Evolutionary conservation across 2,797 vertebrate species (phyloP).

Genomic region (Hozukius guyotensis): DNA sequence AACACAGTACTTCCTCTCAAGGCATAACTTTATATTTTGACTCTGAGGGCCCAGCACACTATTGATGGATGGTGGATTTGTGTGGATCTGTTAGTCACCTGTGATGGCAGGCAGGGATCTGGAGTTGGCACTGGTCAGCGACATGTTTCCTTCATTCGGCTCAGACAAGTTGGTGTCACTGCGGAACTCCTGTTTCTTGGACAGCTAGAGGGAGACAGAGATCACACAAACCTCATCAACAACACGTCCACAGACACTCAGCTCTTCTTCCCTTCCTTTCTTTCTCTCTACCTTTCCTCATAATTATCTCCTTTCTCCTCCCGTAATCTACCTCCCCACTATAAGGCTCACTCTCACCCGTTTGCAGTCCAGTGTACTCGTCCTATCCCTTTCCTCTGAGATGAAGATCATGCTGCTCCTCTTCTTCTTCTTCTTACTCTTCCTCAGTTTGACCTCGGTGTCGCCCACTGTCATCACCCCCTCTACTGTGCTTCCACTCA

Average conservation of each 20-base stretch:
- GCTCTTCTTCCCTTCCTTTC: neutral
- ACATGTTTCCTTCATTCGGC: constrained; percentile 67
- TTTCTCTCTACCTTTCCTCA: neutral
- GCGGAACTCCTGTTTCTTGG: constrained; percentile 96
- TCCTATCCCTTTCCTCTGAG: constrained; percentile 80
- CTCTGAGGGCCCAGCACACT: neutral
- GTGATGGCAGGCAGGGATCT: constrained; percentile 95
- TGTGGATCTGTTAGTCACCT: constrained; percentile 77
- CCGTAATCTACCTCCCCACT: neutral
- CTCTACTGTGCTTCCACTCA: constrained; percentile 68
- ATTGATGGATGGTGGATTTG: neutral
- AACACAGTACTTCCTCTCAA: neutral
- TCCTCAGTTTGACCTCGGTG: constrained; percentile 91
- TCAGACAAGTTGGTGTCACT: constrained; percentile 97
- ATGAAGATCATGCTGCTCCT: constrained; percentile 95
- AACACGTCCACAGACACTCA: neutral
- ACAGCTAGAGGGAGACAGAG: constrained; percentile 85
- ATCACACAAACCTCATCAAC: constrained; percentile 34
- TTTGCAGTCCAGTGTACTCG: constrained; percentile 76
- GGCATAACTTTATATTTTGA: neutral
- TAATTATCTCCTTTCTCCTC: neutral
- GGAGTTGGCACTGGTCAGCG: constrained; percentile 89
- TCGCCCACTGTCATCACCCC: constrained; percentile 73
- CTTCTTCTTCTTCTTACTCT: constrained; percentile 93
- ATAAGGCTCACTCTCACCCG: constrained; percentile 68